Conservation (phyloP, 2,113 vertebrate genomes). For the Thoracochromis brauschi region DNA sequence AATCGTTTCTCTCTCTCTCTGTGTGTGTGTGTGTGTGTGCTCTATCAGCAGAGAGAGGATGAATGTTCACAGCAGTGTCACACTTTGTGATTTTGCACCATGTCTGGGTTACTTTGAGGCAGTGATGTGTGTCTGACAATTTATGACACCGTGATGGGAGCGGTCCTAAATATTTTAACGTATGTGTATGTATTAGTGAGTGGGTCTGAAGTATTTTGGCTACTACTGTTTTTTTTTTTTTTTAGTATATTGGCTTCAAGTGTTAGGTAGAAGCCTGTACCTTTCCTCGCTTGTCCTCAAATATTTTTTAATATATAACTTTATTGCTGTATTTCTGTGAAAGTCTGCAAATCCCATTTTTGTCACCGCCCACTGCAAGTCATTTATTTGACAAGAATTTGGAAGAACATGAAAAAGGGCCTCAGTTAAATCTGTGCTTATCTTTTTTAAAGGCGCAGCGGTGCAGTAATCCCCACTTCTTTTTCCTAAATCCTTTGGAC, state of each 20-base stretch:
- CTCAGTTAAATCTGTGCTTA: conserved; percentile 23
- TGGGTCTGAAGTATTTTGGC: neutral
- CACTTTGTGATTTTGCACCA: conserved; percentile 49
- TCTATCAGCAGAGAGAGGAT: neutral
- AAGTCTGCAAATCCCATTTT: conserved; percentile 24
- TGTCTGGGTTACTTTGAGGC: neutral
- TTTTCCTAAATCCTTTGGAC: conserved; percentile 13
- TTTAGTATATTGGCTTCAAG: neutral
- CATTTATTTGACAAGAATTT: conserved; percentile 41
- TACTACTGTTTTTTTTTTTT: neutral
- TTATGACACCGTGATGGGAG: conserved; percentile 14
- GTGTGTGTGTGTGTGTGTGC: neutral
- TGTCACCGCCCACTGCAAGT: neutral
- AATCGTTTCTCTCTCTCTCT: neutral
- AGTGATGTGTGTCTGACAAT: conserved; percentile 36
- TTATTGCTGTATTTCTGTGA: neutral
- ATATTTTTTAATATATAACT: neutral
- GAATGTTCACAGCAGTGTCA: neutral
- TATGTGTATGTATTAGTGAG: neutral
- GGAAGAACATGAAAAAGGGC: conserved; percentile 25
- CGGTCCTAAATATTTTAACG: conserved; percentile 25
- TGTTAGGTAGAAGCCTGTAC: neutral
- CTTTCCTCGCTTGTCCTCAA: neutral
- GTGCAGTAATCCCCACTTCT: conserved; percentile 15
- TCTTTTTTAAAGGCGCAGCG: conserved; percentile 25